Conservation (phyloP, 2,797 vertebrate genomes). For the Eidolon dupreanum region DNA sequence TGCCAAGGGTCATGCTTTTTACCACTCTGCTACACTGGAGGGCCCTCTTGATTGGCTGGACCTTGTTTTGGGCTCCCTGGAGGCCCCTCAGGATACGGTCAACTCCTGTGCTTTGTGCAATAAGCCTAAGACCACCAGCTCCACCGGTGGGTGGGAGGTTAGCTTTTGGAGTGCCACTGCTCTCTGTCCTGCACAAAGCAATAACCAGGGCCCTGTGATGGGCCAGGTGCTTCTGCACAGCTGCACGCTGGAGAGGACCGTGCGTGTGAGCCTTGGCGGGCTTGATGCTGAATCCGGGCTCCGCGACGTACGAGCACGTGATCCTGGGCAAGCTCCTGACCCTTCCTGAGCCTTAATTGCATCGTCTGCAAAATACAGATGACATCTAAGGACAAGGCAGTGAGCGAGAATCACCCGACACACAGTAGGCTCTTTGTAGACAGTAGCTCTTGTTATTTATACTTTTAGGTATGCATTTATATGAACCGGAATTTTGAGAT, state of each 20-base stretch:
- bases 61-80: neutral
- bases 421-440: neutral
- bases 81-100: neutral
- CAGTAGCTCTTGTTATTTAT: neutral
- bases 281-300: neutral
- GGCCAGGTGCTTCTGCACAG: neutral
- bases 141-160: neutral
- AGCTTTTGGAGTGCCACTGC: neutral
- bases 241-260: neutral
- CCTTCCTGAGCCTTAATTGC: neutral
- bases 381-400: neutral
- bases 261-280: rapidly evolving
- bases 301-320: neutral
- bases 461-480: neutral
- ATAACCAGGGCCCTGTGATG: rapidly evolving
- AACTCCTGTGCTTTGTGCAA: neutral
- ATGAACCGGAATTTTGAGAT: neutral
- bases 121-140: neutral
- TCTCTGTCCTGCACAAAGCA: neutral
- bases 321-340: neutral
- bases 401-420: neutral
- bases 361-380: neutral
- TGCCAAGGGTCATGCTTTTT: rapidly evolving
- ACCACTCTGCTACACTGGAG: neutral
- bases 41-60: neutral